phyloP scores from a whole-genome alignment of 2,113 vertebrate genomes.

The Carollia perspicillata region DNA sequence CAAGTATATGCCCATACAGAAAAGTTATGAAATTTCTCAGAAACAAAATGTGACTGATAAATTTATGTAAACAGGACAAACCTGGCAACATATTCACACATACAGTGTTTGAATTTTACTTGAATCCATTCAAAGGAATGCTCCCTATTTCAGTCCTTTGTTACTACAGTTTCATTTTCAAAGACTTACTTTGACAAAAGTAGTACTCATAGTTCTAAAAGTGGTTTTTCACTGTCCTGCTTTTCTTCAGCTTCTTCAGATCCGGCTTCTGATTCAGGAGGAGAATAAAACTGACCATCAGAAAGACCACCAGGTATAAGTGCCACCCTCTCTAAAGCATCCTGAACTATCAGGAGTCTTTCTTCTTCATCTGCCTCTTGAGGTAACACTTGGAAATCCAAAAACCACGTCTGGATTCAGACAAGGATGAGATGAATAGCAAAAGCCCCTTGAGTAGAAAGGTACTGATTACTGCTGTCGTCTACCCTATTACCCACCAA shows the following conservation, averaged over 20 bases:
- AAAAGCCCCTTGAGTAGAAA: slow-evolving; percentile 95
- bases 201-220: slow-evolving; percentile 79
- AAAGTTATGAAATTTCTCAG: not conserved
- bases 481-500: slow-evolving; percentile 98
- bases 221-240: slow-evolving; percentile 87
- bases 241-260: slow-evolving; percentile 92
- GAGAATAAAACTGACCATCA: slow-evolving; percentile 97
- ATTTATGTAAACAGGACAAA: not conserved
- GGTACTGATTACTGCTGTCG: slow-evolving; percentile 92
- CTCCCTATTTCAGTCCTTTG: not conserved
- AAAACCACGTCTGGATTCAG: slow-evolving; percentile 98
- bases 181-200: slow-evolving; percentile 60
- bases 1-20: not conserved
- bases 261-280: slow-evolving; percentile 93
- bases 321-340: slow-evolving; percentile 85
- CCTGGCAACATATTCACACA: not conserved
- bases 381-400: slow-evolving; percentile 98
- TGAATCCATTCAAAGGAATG: not conserved
- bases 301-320: slow-evolving; percentile 90
- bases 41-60: not conserved
- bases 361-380: slow-evolving; percentile 94
- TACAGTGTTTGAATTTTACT: slow-evolving; percentile 49
- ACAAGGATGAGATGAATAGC: slow-evolving; percentile 97
- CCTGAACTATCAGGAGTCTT: slow-evolving; percentile 84
- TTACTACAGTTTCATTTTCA: not conserved